Conservation (phyloP, 2,113 vertebrate genomes). For the Cephalopterus ornatus region DNA sequence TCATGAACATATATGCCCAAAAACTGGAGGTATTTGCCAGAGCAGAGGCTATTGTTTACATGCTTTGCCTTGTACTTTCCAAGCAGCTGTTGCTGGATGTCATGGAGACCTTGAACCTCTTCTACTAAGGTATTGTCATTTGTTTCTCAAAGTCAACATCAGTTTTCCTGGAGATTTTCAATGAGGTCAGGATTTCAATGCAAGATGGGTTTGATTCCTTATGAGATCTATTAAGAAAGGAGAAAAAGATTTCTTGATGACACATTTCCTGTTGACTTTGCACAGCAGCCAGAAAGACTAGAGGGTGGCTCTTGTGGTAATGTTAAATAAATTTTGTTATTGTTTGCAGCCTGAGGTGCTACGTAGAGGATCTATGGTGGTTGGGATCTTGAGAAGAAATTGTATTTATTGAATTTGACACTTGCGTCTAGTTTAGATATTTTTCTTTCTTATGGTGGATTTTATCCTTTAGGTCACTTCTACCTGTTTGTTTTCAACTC, state of each 20-base stretch:
- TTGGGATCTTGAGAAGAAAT: not conserved
- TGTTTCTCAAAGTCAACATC: not conserved
- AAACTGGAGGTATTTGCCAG: not conserved
- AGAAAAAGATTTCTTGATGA: not conserved
- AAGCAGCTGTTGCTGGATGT: fast-evolving
- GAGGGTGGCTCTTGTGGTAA: not conserved
- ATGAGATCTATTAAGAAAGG: not conserved
- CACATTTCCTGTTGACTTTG: not conserved
- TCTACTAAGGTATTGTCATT: not conserved
- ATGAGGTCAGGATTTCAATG: not conserved
- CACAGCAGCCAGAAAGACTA: not conserved
- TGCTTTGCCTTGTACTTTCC: not conserved
- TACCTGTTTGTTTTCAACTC: not conserved
- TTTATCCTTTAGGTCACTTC: not conserved
- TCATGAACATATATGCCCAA: not conserved
- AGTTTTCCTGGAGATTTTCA: not conserved
- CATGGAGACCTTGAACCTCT: not conserved
- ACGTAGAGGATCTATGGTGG: fast-evolving
- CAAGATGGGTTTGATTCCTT: not conserved
- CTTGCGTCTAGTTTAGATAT: not conserved
- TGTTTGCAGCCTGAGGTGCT: not conserved
- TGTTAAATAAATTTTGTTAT: not conserved
- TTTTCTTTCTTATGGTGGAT: not conserved
- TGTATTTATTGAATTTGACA: not conserved
- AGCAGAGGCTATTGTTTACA: not conserved